phyloP scores from a whole-genome alignment of 2,888 invertebrate species.

The Homarus gammarus region DNA sequence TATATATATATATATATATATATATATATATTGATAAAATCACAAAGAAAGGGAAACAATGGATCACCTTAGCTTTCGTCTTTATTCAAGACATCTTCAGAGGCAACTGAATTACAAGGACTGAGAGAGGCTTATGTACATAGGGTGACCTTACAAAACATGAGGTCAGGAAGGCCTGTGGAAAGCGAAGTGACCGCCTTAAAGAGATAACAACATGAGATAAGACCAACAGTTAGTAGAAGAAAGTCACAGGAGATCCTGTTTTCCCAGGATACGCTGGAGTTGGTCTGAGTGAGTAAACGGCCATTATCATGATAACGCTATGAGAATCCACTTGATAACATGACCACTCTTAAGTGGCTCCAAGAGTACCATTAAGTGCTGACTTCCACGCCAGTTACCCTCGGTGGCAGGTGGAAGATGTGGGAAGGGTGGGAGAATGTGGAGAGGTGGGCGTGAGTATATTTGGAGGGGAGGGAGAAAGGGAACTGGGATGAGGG shows the following conservation, averaged over 20 bases:
- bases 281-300: neutral
- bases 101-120: too few species aligned
- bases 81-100: too few species aligned
- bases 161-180: too few species aligned
- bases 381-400: neutral
- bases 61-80: too few species aligned
- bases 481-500: neutral
- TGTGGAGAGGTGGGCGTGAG: neutral
- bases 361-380: neutral
- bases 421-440: neutral
- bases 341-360: neutral
- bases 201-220: neutral
- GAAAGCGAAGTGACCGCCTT: too few species aligned
- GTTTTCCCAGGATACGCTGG: neutral
- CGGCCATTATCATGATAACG: neutral
- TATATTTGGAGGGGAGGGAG: neutral
- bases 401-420: neutral
- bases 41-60: too few species aligned
- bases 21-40: slow-evolving; percentile 31
- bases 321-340: neutral
- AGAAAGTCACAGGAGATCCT: neutral
- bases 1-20: slow-evolving; percentile 39
- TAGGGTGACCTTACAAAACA: neutral
- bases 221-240: neutral
- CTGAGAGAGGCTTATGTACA: too few species aligned